These are phyloP conservation scores for Lasioglossum figueresi DNA, from an alignment of 2,888 invertebrate species.

Conservation along the genomic window DNA sequence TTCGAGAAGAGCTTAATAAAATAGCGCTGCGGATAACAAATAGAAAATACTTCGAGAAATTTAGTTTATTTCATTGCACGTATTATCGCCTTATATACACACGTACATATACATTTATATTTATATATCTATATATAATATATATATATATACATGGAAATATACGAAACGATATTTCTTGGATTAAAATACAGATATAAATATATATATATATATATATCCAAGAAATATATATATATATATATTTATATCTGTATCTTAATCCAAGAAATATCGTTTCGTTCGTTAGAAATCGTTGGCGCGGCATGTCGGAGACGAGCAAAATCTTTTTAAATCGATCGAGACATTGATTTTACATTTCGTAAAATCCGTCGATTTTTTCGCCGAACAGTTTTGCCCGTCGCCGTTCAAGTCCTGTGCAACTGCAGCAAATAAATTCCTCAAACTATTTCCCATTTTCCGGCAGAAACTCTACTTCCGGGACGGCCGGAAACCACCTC, in stretches of 20 bases:
- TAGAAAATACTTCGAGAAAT: not conserved
- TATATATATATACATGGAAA: too few relatives aligned
- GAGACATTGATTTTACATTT: not conserved
- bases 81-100: not conserved
- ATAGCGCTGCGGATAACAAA: conserved; percentile 8
- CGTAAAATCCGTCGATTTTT: not conserved
- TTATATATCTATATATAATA: not conserved
- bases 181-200: too few relatives aligned
- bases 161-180: too few relatives aligned
- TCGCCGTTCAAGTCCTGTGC: not conserved
- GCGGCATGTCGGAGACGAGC: not conserved
- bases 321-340: not conserved
- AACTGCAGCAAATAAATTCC: not conserved
- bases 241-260: not conserved
- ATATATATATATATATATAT: not conserved
- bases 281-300: not conserved
- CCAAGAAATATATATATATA: not conserved
- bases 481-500: not conserved
- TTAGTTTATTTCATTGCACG: conserved; percentile 17
- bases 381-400: not conserved
- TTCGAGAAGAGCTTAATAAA: conserved; percentile 30
- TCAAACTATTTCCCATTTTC: not conserved
- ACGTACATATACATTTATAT: not conserved
- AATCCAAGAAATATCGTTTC: not conserved
- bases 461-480: conserved; percentile 13